These are phyloP conservation scores for Sebastes schlegelii DNA, from an alignment of 2,113 vertebrate species.

Conservation along the genomic window DNA sequence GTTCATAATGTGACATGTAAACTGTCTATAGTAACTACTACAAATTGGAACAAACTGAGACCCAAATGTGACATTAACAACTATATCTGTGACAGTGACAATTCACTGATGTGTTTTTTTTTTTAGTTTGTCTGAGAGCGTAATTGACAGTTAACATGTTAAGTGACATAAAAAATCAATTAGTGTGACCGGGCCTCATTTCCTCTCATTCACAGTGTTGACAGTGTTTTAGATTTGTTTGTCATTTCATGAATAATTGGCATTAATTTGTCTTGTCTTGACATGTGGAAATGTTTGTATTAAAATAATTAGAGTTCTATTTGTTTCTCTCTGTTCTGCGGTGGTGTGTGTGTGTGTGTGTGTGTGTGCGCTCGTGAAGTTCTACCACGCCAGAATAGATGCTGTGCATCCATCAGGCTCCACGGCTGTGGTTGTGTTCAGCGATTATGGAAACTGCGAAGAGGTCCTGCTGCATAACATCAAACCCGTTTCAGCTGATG, in stretches of 20 bases:
- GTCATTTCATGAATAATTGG: conserved; percentile 1
- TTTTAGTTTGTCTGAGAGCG: not conserved
- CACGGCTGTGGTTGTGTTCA: conserved; percentile 97
- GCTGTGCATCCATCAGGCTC: conserved; percentile 96
- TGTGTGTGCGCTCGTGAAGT: conserved; percentile 79
- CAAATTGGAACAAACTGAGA: not conserved
- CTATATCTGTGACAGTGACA: not conserved
- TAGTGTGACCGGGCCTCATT: not conserved
- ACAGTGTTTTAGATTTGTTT: conserved; percentile 15
- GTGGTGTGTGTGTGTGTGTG: not conserved
- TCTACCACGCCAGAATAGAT: conserved; percentile 95
- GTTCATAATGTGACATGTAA: not conserved
- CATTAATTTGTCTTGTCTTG: not conserved
- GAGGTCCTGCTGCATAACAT: conserved; percentile 97
- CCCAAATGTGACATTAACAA: not conserved
- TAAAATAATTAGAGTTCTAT: not conserved
- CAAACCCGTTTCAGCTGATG: conserved; percentile 89
- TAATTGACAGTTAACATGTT: not conserved
- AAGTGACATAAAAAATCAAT: not conserved
- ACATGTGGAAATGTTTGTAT: conserved; percentile 22
- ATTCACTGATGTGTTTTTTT: not conserved
- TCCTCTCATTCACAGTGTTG: not conserved
- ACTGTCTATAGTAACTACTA: not conserved
- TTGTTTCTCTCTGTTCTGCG: conserved; percentile 9
- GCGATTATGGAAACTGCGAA: conserved; percentile 98